A percentile compares a stretch with the other conserved stretches of the same genome.
Conservation (phyloP, 2,888 invertebrate genomes). For the Apamea epomidion region DNA sequence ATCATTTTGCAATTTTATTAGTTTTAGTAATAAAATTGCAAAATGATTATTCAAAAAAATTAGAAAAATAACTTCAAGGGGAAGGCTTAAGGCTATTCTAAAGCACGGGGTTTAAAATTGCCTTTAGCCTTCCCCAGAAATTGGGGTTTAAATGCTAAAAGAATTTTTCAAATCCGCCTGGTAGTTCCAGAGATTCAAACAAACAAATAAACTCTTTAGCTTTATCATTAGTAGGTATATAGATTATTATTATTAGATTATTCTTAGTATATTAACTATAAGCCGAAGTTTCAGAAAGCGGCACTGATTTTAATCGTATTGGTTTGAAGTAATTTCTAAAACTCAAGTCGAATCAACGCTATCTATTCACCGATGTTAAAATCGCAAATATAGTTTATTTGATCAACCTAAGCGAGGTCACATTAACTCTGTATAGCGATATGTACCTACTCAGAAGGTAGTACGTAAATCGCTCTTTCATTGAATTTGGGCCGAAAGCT, state of each 20-base stretch:
- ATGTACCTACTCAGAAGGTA: not conserved
- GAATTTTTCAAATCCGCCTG: not conserved
- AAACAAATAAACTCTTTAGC: not conserved
- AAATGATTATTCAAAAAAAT: no score
- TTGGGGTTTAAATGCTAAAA: not conserved
- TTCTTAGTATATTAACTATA: no score
- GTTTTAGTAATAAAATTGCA: no score
- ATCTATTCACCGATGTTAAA: not conserved
- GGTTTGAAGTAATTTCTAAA: not conserved
- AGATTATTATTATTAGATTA: no score
- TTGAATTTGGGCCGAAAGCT: constrained; percentile 48
- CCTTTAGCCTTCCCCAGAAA: not conserved
- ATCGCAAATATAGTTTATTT: constrained; percentile 36
- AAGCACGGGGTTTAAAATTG: no score
- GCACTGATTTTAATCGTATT: not conserved
- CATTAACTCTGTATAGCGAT: constrained; percentile 34
- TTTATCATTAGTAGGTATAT: not conserved
- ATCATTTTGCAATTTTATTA: not conserved
- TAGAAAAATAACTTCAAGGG: no score
- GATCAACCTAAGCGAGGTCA: constrained; percentile 32
- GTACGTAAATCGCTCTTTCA: constrained; percentile 46
- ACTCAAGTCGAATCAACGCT: not conserved
- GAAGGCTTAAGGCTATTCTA: no score
- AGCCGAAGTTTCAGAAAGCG: not conserved
- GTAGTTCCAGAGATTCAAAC: not conserved